A percentile compares a stretch with the other conserved stretches of the same genome.
These are phyloP conservation scores for Stenopsyche tienmushanensis DNA, from an alignment of 1,140 invertebrate species.

Conservation along the genomic window DNA sequence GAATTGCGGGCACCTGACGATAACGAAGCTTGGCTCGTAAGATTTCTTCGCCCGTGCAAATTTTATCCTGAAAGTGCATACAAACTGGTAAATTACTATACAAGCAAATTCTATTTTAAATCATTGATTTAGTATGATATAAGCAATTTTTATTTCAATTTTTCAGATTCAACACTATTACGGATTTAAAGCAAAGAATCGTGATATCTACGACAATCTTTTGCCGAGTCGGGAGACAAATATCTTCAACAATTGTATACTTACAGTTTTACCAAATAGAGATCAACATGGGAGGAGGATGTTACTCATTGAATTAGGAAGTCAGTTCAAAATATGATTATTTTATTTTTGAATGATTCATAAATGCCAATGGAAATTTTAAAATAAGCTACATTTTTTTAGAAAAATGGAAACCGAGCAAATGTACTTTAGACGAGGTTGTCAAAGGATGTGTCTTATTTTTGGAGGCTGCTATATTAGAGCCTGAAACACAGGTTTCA, in stretches of 20 bases:
- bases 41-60: constrained; percentile 76
- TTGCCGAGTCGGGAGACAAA: constrained; percentile 71
- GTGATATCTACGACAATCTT: constrained; percentile 68
- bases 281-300: constrained; percentile 74
- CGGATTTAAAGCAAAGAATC: constrained; percentile 74
- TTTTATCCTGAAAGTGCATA: constrained; percentile 77
- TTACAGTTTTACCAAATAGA: constrained; percentile 72
- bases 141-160: not conserved
- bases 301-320: constrained; percentile 75
- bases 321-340: constrained; percentile 56
- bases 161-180: constrained; percentile 77
- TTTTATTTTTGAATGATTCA: not conserved
- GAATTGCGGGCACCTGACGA: constrained; percentile 68
- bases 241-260: constrained; percentile 74
- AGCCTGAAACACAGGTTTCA: constrained; percentile 72
- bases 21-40: constrained; percentile 70
- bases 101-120: too few species aligned
- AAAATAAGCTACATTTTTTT: constrained; percentile 30
- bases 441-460: constrained; percentile 80
- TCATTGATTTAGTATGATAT: constrained; percentile 1
- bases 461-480: constrained; percentile 76
- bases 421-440: constrained; percentile 75
- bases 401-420: constrained; percentile 84
- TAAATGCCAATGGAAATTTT: not conserved
- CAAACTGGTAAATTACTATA: constrained; percentile 68